These are phyloP conservation scores for Prinia subflava DNA, from an alignment of 2,113 vertebrate genomes.

Conservation along the genomic window DNA sequence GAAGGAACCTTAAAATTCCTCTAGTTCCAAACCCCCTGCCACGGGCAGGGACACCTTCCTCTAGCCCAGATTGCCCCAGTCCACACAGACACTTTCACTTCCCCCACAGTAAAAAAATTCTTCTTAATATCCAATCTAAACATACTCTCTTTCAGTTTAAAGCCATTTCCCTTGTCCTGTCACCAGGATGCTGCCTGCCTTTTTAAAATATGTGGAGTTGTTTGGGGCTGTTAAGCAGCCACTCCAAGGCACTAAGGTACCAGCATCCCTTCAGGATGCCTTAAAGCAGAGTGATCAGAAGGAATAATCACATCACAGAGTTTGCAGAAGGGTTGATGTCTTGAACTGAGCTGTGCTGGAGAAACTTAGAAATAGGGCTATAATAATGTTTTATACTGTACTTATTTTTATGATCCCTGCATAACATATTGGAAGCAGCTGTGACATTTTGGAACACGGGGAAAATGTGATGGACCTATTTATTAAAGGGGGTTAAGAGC, in stretches of 20 bases:
- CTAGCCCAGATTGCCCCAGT: background rate
- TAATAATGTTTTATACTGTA: slow-evolving; percentile 47
- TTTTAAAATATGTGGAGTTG: background rate
- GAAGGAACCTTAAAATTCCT: background rate
- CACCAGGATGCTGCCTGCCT: background rate
- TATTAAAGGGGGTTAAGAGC: slow-evolving; percentile 52
- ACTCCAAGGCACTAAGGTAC: background rate
- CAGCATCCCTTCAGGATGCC: background rate
- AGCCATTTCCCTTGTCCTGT: background rate
- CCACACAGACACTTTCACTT: background rate
- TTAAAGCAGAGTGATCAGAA: background rate
- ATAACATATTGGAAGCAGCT: slow-evolving; percentile 53
- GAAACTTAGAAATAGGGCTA: background rate
- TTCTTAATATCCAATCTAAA: background rate
- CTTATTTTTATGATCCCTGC: slow-evolving; percentile 32
- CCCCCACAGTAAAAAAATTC: background rate
- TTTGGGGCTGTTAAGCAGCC: background rate
- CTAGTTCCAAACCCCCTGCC: background rate
- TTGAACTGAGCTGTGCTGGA: background rate
- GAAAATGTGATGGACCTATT: slow-evolving; percentile 49
- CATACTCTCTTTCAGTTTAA: background rate
- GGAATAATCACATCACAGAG: background rate
- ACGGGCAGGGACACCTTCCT: fast-evolving
- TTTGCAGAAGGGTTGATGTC: background rate
- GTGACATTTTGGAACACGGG: background rate